Evolutionary conservation across 2,888 invertebrate genomes (phyloP).

Genomic region (Operophtera brumata): DNA sequence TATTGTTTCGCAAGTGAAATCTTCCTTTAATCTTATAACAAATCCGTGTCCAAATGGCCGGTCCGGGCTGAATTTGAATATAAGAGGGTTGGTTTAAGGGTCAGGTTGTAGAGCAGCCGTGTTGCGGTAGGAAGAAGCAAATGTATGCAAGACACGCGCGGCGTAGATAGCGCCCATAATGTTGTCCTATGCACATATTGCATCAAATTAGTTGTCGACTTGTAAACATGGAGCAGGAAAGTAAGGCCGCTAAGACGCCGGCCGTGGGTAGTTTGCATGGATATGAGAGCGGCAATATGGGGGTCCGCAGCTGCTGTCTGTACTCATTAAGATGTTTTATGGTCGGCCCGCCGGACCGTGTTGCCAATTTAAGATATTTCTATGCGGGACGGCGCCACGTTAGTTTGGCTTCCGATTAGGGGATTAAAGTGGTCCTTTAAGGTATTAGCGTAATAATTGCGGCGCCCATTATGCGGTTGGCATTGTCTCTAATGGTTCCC

Average conservation of each 20-base stretch:
- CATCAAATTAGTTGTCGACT: slow-evolving; percentile 81
- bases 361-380: slow-evolving; percentile 81
- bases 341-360: slow-evolving; percentile 78
- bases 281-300: slow-evolving; percentile 80
- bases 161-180: slow-evolving; percentile 76
- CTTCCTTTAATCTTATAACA: slow-evolving; percentile 82
- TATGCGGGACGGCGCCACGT: slow-evolving; percentile 78
- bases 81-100: slow-evolving; percentile 73
- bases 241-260: slow-evolving; percentile 76
- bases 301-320: slow-evolving; percentile 77
- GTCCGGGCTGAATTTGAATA: slow-evolving; percentile 76
- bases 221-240: slow-evolving; percentile 77
- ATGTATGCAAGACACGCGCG: slow-evolving; percentile 80
- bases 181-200: slow-evolving; percentile 82
- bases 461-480: slow-evolving; percentile 69
- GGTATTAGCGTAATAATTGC: slow-evolving; percentile 78
- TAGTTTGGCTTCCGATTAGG: slow-evolving; percentile 80
- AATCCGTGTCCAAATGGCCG: slow-evolving; percentile 82
- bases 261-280: slow-evolving; percentile 79
- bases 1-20: slow-evolving; percentile 82
- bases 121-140: slow-evolving; percentile 68
- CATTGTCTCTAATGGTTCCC: slow-evolving; percentile 56
- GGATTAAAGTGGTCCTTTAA: slow-evolving; percentile 78
- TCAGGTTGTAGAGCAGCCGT: slow-evolving; percentile 60
- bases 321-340: slow-evolving; percentile 82